Evolutionary conservation across 2,888 invertebrate species (phyloP), one percentile per base, ranked within the genome.

Genomic region (Heliconius charithonia): DNA sequence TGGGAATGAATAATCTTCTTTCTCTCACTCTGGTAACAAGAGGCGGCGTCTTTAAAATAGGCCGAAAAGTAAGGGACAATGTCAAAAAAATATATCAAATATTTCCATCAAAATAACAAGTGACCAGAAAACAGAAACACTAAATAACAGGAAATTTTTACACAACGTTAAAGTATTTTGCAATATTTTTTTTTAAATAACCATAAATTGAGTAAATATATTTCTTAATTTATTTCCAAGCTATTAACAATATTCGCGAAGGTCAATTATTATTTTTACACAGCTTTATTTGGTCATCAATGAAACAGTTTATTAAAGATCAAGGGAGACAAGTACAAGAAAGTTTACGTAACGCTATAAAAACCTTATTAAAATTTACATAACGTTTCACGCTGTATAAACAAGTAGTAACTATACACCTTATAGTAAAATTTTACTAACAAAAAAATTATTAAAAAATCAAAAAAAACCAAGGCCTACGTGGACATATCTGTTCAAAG

Each of bases 261-360:
- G 76, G 76, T 59, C 62, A 13, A 65, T 67, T 41, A 66, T 66
- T 51, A 75, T 65, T 69, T 29, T 69, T 69, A 0, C 51, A 56
- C n/a, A 72, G 65, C 78, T 76, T 72, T 69, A 79, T 75, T 81
- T 73, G 79, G 72, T 67, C 79, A 75, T 79, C 75, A 75, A 59
- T 72, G 67, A 71, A 75, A 51, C 71, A 63, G 62, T 63, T 22
- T 25, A 75, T 72, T 67, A 66, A 79, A 81, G 70, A 79, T 81
- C 80, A 79, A 81, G 80, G 79, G 74, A 66, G 41, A 74, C 78
- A 29, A 32, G 78, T 41, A 4, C 59, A 13, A n/a, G 16, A 7
- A 25, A 37, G 59, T 62, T 62, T 73, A 59, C 59, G 73, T 41
- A 41, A 59, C 37, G 7, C 10, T n/a, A 37, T 9, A 1, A 10